phyloP scores from a whole-genome alignment of 1,140 invertebrate species.

The Pogonognathellus flavescens region DNA sequence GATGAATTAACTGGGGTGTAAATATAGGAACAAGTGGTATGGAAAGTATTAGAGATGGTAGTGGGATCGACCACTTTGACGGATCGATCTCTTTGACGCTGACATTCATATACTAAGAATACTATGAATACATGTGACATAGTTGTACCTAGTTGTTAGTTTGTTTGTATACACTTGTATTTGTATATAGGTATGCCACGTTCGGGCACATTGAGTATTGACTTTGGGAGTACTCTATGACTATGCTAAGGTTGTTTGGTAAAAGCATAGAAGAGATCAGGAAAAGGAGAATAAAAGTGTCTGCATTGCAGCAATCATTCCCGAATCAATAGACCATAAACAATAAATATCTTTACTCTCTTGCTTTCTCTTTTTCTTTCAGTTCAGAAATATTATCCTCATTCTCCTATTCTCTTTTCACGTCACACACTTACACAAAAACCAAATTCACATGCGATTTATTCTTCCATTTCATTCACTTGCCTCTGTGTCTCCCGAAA shows the following conservation, averaged over 20 bases:
- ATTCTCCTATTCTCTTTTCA: constrained; percentile 30
- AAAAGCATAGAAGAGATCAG: not conserved
- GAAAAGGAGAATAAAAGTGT: constrained; percentile 55
- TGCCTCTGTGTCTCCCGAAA: not conserved
- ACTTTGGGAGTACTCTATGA: not conserved
- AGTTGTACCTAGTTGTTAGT: no score
- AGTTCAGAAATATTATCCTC: constrained; percentile 50
- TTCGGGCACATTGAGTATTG: not conserved
- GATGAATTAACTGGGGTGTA: no score
- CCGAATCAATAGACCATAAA: constrained; percentile 67
- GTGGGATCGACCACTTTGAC: no score
- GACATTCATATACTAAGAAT: no score
- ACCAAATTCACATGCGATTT: constrained; percentile 31
- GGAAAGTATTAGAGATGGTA: no score
- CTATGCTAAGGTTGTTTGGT: not conserved
- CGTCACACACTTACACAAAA: not conserved
- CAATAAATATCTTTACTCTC: constrained; percentile 62
- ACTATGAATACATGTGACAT: no score
- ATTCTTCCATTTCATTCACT: not conserved
- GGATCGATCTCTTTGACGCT: no score
- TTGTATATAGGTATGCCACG: no score
- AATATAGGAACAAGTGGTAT: no score
- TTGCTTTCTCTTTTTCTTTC: no score
- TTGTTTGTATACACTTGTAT: no score
- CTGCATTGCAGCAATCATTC: constrained; percentile 61